Base-by-base conservation (phyloP, 2,113 vertebrate genomes). In the Lipotes vexillifer region DNA sequence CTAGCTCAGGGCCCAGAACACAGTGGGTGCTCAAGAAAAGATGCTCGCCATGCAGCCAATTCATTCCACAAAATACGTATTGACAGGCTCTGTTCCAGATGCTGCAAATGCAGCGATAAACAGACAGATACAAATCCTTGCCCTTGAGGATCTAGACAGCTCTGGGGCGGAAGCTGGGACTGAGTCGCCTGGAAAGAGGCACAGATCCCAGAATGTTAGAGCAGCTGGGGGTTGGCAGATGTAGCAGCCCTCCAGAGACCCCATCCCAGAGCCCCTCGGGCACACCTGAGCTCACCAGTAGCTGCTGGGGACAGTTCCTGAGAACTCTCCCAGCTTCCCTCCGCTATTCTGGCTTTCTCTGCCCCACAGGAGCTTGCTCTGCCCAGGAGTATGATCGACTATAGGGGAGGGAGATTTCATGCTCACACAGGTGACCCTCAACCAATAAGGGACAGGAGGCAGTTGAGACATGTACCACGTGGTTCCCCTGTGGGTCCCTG, bases 141-240 rank as follows among this genome's bases (percentile, higher is more conserved):
- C 38, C 66, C 46, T 83, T 46, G 66, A 83, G 61, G 41, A 25
- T 61, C 49, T 55, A 10, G 20, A 69, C 61, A 3, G 41, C 36
- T 65, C 86, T 21, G n/a, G n/a, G 36, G 5, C 8, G 23, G 33
- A 61, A 66, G 5, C 33, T 8, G 13, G 82, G 57, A 41, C 3
- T 13, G 7, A 23, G 61, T 3, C 33, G 21, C 23, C 33, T 20
- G 25, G 25, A 55, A 36, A 92, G 15, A 52, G 46, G 31, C 49
- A 55, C 5, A 3, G 12, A 63, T 44, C 20, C 1, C 9, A 87
- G 75, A 68, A 20, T 0, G 12, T 66, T 38, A 9, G 7, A 15
- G 49, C n/a, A 44, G 27, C 0, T 0, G 3, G 2, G 13, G 1
- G 2, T 18, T 46, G 25, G 33, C 10, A 15, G 46, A 17, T 7